Percentiles rank a stretch among this genome's conserved stretches.
These are phyloP conservation scores for Macropodus opercularis DNA, from an alignment of 2,797 vertebrate species.

Conservation along the genomic window DNA sequence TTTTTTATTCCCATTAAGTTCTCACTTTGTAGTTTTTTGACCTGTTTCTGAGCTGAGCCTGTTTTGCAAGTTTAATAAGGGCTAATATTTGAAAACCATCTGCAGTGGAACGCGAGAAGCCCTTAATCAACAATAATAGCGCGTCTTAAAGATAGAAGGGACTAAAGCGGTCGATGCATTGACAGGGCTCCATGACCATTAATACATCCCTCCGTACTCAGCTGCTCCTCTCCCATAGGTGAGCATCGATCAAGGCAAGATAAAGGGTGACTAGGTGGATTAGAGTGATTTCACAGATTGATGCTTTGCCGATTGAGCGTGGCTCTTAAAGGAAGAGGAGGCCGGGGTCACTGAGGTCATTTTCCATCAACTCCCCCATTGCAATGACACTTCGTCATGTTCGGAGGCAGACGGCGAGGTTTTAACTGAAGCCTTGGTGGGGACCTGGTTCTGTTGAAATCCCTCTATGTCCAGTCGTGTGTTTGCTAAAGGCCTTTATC, in stretches of 20 bases:
- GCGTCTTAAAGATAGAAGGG: constrained; percentile 48
- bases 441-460: neutral
- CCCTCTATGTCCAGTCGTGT: neutral
- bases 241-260: constrained; percentile 66
- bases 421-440: neutral
- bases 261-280: constrained; percentile 59
- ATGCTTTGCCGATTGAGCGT: constrained; percentile 48
- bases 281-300: constrained; percentile 66
- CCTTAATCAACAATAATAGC: constrained; percentile 60
- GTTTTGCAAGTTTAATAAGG: constrained; percentile 59
- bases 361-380: neutral
- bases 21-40: constrained; percentile 1
- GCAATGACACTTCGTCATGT: constrained; percentile 1
- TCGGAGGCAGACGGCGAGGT: neutral
- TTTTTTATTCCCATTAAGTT: constrained; percentile 16
- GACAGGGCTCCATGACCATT: constrained; percentile 43
- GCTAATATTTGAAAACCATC: constrained; percentile 49
- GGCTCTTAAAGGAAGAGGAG: constrained; percentile 32
- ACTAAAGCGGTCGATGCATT: constrained; percentile 57
- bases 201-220: constrained; percentile 35
- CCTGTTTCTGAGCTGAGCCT: constrained; percentile 24
- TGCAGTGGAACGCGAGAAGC: constrained; percentile 36
- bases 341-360: constrained; percentile 25
- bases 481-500: neutral
- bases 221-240: constrained; percentile 33